Conservation (phyloP, 2,113 vertebrate genomes). For the Scomber colias region DNA sequence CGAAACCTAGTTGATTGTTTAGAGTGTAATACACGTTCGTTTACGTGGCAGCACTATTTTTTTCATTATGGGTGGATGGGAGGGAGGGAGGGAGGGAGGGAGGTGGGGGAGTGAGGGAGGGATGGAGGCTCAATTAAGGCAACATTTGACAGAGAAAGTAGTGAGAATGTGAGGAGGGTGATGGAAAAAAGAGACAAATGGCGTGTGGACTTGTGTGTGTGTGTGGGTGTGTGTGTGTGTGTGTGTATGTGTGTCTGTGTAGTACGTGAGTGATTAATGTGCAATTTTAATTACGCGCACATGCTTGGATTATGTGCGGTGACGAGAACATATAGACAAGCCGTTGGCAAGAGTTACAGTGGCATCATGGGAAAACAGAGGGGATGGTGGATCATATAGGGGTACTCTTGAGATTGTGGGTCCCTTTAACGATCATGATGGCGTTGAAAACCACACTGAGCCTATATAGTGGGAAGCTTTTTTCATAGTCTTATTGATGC, state of each 20-base stretch:
- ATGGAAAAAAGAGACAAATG: constrained; percentile 10
- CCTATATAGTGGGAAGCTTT: constrained; percentile 15
- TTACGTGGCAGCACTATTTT: constrained; percentile 33
- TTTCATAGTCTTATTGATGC: constrained; percentile 26
- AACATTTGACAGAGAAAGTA: constrained; percentile 14
- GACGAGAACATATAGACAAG: constrained; percentile 28
- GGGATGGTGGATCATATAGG: background rate
- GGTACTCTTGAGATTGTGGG: background rate
- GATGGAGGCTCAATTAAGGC: constrained; percentile 53
- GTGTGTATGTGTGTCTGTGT: background rate
- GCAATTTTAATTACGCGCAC: constrained; percentile 61
- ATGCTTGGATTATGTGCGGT: constrained; percentile 36
- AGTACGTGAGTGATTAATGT: constrained; percentile 36
- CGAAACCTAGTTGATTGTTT: constrained; percentile 53
- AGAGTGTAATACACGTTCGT: constrained; percentile 52
- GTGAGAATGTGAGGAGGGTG: constrained; percentile 14
- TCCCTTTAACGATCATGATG: constrained; percentile 11
- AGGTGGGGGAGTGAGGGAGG: no score
- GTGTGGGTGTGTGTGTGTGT: no score
- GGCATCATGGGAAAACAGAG: constrained; percentile 27
- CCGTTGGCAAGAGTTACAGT: background rate
- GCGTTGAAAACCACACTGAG: constrained; percentile 16
- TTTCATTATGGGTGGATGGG: constrained; percentile 9
- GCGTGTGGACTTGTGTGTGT: background rate
- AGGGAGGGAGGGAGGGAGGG: background rate